These are phyloP conservation scores for Serranus cabrilla DNA, from an alignment of 2,797 vertebrate species.

Conservation along the genomic window DNA sequence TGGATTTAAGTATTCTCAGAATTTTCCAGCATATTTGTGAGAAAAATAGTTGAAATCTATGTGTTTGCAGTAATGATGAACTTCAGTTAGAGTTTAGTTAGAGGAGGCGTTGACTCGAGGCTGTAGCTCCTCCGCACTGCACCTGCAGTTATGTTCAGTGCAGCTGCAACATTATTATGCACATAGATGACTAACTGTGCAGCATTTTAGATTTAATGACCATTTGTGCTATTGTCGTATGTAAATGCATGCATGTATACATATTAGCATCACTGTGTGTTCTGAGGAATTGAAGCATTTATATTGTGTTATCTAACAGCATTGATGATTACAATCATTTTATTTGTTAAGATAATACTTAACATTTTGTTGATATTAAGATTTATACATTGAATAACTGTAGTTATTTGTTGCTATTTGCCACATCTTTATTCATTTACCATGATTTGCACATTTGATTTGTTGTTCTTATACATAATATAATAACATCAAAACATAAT, in stretches of 20 bases:
- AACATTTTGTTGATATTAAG: too few relatives aligned
- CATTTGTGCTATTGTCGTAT: neutral
- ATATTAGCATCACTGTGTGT: neutral
- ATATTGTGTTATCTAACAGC: too few relatives aligned
- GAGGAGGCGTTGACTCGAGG: slow-evolving; percentile 2
- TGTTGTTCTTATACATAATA: too few relatives aligned
- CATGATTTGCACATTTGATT: neutral
- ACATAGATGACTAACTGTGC: neutral
- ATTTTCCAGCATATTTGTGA: neutral
- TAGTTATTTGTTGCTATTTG: neutral
- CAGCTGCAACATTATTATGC: neutral
- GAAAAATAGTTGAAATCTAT: neutral
- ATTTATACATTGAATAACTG: neutral
- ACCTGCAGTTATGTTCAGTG: slow-evolving; percentile 5
- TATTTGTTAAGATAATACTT: too few relatives aligned
- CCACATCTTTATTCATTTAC: neutral
- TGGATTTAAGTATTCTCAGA: neutral
- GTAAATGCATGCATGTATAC: neutral
- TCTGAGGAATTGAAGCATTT: too few relatives aligned
- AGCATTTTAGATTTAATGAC: neutral
- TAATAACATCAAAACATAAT: too few relatives aligned
- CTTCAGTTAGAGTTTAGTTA: neutral
- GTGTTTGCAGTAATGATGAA: neutral
- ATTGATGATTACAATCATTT: too few relatives aligned
- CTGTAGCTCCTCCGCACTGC: neutral